These are phyloP conservation scores for Cercopithecus neglectus DNA, from an alignment of 2,797 vertebrate genomes.

Conservation along the genomic window DNA sequence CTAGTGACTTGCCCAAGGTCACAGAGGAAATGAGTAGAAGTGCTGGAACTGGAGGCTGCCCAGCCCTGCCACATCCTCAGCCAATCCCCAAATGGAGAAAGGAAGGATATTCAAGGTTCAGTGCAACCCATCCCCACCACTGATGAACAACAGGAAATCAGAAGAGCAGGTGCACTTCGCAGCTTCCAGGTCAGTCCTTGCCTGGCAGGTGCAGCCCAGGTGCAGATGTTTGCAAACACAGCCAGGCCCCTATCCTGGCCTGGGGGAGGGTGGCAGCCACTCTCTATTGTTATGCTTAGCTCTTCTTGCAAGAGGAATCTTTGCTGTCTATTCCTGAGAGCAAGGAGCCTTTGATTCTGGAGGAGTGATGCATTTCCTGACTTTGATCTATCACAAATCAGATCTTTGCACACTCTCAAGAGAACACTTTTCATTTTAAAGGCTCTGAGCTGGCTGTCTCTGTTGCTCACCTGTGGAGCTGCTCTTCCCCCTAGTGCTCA, in stretches of 20 bases:
- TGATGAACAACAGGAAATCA: not conserved
- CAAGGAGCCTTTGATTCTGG: slow-evolving; percentile 83
- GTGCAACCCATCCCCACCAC: not conserved
- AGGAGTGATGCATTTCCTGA: slow-evolving; percentile 77
- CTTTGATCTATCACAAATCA: slow-evolving; percentile 87
- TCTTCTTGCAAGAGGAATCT: slow-evolving; percentile 64
- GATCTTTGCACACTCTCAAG: slow-evolving; percentile 83
- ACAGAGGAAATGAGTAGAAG: not conserved
- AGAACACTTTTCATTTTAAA: slow-evolving; percentile 86
- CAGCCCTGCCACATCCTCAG: not conserved
- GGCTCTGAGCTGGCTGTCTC: slow-evolving; percentile 64
- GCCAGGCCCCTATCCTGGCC: slow-evolving; percentile 2
- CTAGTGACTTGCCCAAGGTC: not conserved
- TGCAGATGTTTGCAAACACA: slow-evolving; percentile 68
- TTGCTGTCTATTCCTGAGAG: slow-evolving; percentile 75
- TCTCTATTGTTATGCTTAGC: slow-evolving; percentile 58
- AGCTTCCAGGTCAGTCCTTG: slow-evolving; percentile 51
- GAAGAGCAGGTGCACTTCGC: slow-evolving; percentile 44
- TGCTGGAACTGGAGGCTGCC: not conserved
- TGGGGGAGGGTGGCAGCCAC: slow-evolving; percentile 23
- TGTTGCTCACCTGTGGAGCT: slow-evolving; percentile 64
- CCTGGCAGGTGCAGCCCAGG: slow-evolving; percentile 70
- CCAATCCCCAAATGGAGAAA: not conserved
- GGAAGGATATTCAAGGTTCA: not conserved
- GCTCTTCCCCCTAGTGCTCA: not conserved